phyloP scores from a whole-genome alignment of 2,888 invertebrate genomes.

The Zeuzera pyrina region DNA sequence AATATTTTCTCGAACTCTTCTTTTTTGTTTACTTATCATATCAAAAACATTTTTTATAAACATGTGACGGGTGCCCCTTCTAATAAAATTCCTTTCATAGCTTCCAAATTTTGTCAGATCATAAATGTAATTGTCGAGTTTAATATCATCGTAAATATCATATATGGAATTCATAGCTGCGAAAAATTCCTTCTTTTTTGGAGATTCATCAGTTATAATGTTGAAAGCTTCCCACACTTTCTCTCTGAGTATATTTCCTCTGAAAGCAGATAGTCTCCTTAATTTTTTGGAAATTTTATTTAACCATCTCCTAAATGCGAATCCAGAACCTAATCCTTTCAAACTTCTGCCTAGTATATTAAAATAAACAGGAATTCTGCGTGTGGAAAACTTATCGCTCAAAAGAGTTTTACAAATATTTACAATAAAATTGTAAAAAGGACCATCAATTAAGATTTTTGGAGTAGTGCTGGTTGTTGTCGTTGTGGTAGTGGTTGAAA shows the following conservation, averaged over 20 bases:
- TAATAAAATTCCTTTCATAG: no score
- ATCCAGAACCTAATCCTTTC: constrained; percentile 22
- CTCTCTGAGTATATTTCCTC: constrained; percentile 21
- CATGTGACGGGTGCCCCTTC: no score
- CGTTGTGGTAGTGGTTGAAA: background rate
- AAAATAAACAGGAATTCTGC: constrained; percentile 29
- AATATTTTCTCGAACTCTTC: no score
- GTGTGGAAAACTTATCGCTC: constrained; percentile 6
- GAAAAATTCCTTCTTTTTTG: constrained; percentile 30
- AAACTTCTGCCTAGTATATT: constrained; percentile 28
- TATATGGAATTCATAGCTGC: constrained; percentile 34
- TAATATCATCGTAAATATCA: constrained; percentile 20
- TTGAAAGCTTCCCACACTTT: constrained; percentile 27
- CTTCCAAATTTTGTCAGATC: constrained; percentile 33
- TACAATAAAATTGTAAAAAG: constrained; percentile 35
- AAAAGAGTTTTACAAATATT: constrained; percentile 35
- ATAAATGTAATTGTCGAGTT: constrained; percentile 42
- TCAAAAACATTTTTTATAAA: no score
- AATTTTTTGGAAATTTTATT: constrained; percentile 26
- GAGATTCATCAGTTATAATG: constrained; percentile 24
- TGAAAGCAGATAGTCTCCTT: constrained; percentile 23
- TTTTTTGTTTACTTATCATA: no score
- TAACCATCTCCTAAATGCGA: constrained; percentile 26
- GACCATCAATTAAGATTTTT: constrained; percentile 25
- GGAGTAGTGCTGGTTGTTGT: constrained; percentile 7